Evolutionary conservation across 2,113 vertebrate genomes (phyloP).

Genomic region (Xenopus laevis): DNA sequence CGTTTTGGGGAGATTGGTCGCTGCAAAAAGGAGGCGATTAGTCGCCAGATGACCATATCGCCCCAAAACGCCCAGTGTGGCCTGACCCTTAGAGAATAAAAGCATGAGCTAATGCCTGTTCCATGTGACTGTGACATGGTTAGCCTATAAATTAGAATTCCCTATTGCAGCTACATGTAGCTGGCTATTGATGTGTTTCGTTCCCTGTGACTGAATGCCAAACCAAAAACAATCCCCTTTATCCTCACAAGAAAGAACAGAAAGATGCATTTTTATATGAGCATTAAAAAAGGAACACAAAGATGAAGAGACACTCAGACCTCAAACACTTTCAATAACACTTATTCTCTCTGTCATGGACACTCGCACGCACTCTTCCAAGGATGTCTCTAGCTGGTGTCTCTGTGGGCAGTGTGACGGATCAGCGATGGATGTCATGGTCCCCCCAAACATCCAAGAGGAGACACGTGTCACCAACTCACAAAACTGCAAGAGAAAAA

Average conservation of each 20-base stretch:
- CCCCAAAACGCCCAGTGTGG: too few species aligned
- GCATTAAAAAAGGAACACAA: background rate
- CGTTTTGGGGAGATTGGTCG: too few species aligned
- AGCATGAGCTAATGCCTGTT: background rate
- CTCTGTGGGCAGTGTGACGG: constrained; percentile 30
- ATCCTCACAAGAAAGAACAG: background rate
- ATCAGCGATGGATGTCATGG: constrained; percentile 14
- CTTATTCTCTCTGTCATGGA: background rate
- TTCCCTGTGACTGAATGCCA: background rate
- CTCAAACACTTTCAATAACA: background rate
- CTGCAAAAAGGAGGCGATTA: too few species aligned
- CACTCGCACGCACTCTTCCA: constrained; percentile 2
- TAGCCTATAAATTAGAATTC: background rate
- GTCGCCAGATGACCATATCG: too few species aligned
- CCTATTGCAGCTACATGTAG: background rate
- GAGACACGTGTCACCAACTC: background rate
- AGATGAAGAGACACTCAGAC: background rate
- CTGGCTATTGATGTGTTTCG: background rate
- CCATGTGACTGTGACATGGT: background rate
- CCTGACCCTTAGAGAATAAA: background rate
- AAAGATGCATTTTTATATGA: background rate
- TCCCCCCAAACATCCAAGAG: background rate
- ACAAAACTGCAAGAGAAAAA: constrained; percentile 27
- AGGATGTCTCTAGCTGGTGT: constrained; percentile 27
- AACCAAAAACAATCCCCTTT: background rate